A percentile compares a stretch with the other conserved stretches of the same genome.
Evolutionary conservation across 2,888 invertebrate species (phyloP).

Genomic region (Melinopterus prodromus): DNA sequence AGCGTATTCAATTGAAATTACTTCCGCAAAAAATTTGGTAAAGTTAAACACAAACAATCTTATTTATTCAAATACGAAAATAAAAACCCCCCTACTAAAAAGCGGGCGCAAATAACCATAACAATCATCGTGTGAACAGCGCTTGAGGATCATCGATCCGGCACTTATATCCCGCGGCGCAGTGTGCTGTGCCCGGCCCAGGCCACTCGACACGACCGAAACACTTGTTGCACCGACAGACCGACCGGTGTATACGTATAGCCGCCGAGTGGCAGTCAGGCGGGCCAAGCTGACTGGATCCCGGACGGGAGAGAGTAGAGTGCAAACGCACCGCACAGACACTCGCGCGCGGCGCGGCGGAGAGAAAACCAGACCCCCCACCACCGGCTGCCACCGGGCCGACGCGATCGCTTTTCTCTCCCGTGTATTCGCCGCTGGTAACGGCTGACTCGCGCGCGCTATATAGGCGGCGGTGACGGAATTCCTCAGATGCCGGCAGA

Average conservation of each 20-base stretch:
- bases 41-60: not conserved
- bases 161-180: conserved; percentile 8
- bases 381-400: conserved; percentile 46
- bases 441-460: conserved; percentile 13
- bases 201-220: conserved; percentile 20
- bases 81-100: not conserved
- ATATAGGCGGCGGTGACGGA: conserved; percentile 57
- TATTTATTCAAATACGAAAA: not conserved
- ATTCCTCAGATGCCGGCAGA: conserved; percentile 59
- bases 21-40: too few species aligned
- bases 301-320: conserved; percentile 29
- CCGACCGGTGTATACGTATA: conserved; percentile 22
- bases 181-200: conserved; percentile 7
- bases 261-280: conserved; percentile 38
- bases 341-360: conserved; percentile 24
- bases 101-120: not conserved
- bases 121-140: not conserved
- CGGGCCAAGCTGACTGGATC: conserved; percentile 5
- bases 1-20: too few species aligned
- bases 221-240: conserved; percentile 23
- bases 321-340: conserved; percentile 33
- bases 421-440: not conserved
- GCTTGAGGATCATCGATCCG: conserved; percentile 14
- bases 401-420: conserved; percentile 19
- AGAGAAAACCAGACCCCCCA: conserved; percentile 18